Conservation (phyloP, 2,888 invertebrate species). For the Theodoxus fluviatilis region DNA sequence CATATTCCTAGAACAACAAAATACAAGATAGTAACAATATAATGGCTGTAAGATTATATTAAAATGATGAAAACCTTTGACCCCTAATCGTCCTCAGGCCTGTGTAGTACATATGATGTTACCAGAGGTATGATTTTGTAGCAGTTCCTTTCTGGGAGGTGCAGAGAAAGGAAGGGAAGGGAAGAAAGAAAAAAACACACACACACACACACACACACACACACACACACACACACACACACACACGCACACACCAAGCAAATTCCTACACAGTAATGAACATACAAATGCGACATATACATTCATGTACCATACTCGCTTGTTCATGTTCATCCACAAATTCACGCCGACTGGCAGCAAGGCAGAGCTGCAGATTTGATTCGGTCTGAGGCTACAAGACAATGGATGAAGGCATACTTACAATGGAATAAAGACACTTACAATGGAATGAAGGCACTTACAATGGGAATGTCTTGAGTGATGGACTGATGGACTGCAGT, state of each 20-base stretch:
- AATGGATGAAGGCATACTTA: too few relatives aligned
- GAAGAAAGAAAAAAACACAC: background rate
- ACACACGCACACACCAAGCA: background rate
- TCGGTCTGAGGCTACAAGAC: too few relatives aligned
- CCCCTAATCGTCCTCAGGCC: too few relatives aligned
- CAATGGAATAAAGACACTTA: too few relatives aligned
- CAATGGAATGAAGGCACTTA: too few relatives aligned
- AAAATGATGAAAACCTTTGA: too few relatives aligned
- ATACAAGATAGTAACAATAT: too few relatives aligned
- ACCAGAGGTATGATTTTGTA: too few relatives aligned
- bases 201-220: background rate
- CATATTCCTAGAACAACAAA: too few relatives aligned
- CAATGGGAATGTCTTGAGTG: conserved; percentile 63
- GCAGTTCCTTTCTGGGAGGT: background rate
- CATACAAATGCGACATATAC: background rate
- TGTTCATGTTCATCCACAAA: background rate
- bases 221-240: background rate
- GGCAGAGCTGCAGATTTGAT: background rate
- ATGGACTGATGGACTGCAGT: conserved; percentile 62
- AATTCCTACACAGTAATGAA: background rate
- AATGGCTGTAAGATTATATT: too few relatives aligned
- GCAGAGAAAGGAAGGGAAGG: background rate
- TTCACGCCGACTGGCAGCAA: background rate
- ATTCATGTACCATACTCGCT: background rate
- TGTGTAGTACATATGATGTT: too few relatives aligned